Percentiles rank a stretch among this genome's conserved stretches.
phyloP scores from a whole-genome alignment of 1,140 invertebrate species.

The Laupala kohalensis region DNA sequence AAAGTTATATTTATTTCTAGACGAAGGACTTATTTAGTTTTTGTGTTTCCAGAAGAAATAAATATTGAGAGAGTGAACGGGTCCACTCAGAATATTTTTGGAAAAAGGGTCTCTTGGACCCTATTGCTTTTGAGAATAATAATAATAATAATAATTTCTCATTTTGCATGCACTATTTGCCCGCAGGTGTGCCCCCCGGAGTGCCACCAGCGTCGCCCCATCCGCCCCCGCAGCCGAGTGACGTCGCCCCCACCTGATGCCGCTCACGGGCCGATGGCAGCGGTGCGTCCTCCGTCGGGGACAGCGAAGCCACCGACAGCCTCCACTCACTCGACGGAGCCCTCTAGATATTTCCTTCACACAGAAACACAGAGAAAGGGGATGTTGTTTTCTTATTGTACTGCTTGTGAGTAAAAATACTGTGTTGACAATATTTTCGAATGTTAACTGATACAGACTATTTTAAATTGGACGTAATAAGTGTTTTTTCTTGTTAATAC shows the following conservation, averaged over 20 bases:
- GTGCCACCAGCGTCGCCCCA: not conserved
- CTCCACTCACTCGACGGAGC: not conserved
- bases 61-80: too few species aligned
- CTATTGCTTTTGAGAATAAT: too few species aligned
- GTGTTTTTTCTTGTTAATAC: not conserved
- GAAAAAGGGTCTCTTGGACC: too few species aligned
- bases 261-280: too few species aligned
- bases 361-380: not conserved
- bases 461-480: not conserved
- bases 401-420: not conserved
- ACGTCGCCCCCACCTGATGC: not conserved
- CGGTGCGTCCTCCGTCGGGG: too few species aligned
- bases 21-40: too few species aligned
- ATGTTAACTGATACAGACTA: not conserved
- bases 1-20: too few species aligned
- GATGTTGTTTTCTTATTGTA: not conserved
- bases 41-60: too few species aligned
- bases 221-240: not conserved
- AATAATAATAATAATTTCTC: too few species aligned
- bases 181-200: not conserved
- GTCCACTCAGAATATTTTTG: too few species aligned
- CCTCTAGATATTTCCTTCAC: not conserved
- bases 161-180: too few species aligned
- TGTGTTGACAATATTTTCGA: not conserved
- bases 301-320: not conserved